Percentiles rank a stretch among this genome's conserved stretches.
These are phyloP conservation scores for Galendromus occidentalis DNA, from an alignment of 1,140 invertebrate species.

Conservation along the genomic window DNA sequence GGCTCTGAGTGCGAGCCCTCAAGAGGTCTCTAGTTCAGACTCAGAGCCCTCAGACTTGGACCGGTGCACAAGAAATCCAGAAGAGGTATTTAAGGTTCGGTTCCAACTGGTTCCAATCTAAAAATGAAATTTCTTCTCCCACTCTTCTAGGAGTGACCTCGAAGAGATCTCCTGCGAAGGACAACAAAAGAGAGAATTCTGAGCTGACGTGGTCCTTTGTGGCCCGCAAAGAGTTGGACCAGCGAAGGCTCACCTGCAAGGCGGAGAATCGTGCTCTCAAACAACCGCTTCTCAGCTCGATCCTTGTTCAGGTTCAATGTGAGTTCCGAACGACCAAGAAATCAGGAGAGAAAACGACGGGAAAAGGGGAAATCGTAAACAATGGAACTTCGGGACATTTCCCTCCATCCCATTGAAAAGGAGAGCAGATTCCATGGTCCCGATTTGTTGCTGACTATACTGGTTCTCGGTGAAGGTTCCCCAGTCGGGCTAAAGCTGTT, in stretches of 20 bases:
- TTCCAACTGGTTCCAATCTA: no score
- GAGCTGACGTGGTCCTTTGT: constrained; percentile 48
- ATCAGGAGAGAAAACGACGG: not conserved
- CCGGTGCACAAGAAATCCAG: constrained; percentile 33
- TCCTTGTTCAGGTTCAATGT: constrained; percentile 29
- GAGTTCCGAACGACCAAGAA: constrained; percentile 18
- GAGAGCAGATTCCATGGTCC: no score
- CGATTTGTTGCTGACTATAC: no score
- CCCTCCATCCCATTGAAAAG: no score
- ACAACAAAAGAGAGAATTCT: constrained; percentile 56
- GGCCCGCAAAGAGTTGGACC: constrained; percentile 64
- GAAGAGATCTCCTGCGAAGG: constrained; percentile 32
- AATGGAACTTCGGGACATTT: not conserved
- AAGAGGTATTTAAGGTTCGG: no score
- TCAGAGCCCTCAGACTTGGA: constrained; percentile 26
- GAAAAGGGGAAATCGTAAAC: constrained; percentile 10
- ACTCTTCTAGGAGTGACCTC: constrained; percentile 16
- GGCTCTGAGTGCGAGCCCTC: no score
- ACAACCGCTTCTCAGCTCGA: constrained; percentile 21
- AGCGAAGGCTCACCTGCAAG: constrained; percentile 66
- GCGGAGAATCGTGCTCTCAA: constrained; percentile 26
- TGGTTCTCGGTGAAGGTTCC: no score
- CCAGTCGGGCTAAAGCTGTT: no score
- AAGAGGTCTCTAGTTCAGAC: no score
- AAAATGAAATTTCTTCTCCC: not conserved